Evolutionary conservation across 2,888 invertebrate genomes (phyloP).

Genomic region (Diaphora mendica): DNA sequence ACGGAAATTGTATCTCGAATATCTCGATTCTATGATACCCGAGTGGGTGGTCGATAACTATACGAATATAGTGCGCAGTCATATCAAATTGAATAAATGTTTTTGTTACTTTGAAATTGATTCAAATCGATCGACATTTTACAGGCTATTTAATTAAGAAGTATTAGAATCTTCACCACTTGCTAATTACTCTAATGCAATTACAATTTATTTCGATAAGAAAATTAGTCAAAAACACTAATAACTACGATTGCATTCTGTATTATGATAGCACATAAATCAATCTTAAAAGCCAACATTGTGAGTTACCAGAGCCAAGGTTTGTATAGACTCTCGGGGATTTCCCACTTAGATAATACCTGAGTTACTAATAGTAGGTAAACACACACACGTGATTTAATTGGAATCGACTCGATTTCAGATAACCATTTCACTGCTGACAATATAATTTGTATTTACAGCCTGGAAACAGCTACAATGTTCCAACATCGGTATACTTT

Average conservation of each 20-base stretch:
- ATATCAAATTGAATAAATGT: slow-evolving; percentile 31
- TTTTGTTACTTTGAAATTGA: background rate
- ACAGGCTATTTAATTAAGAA: background rate
- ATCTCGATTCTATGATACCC: slow-evolving; percentile 54
- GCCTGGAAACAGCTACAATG: background rate
- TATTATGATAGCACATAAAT: background rate
- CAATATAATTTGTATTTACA: background rate
- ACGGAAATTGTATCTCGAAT: slow-evolving; percentile 67
- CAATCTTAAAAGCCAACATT: background rate
- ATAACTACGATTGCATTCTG: background rate
- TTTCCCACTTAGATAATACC: background rate
- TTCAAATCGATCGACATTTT: background rate
- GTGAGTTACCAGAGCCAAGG: background rate
- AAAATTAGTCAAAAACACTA: background rate
- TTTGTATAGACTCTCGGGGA: background rate
- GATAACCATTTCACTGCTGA: background rate
- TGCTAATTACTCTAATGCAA: background rate
- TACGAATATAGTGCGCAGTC: slow-evolving; percentile 30
- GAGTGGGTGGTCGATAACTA: slow-evolving; percentile 77
- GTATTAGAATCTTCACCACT: background rate
- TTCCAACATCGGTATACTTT: background rate
- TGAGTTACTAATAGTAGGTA: background rate
- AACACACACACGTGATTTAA: background rate
- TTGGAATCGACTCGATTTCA: background rate
- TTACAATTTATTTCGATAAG: background rate